These are phyloP conservation scores for Theonella swinhoei DNA, from an alignment of 37 sponge, comb jelly and placozoan genomes.

Conservation along the genomic window DNA sequence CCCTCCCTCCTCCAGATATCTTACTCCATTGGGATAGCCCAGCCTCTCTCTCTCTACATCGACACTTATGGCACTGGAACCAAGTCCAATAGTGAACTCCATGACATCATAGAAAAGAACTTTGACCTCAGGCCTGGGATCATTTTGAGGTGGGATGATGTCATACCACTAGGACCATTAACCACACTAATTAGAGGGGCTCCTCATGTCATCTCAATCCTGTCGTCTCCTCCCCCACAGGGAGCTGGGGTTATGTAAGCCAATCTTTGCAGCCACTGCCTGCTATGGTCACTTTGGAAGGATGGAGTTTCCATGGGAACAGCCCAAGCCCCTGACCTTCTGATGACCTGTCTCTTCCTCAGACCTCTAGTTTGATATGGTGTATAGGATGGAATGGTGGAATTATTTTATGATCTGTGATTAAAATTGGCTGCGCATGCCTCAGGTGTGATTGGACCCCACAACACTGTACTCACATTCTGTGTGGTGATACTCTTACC, in stretches of 20 bases:
- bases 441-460: too few relatives aligned
- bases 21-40: constrained; percentile 93
- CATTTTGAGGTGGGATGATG: constrained; percentile 72
- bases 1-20: constrained; percentile 65
- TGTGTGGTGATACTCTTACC: too few relatives aligned
- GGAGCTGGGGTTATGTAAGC: constrained; percentile 79
- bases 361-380: too few relatives aligned
- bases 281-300: constrained; percentile 99
- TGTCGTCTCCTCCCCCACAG: constrained; percentile 32
- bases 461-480: too few relatives aligned
- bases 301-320: constrained; percentile 91
- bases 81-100: constrained; percentile 73
- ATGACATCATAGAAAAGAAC: constrained; percentile 83
- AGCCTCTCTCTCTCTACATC: constrained; percentile 87
- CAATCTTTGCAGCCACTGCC: constrained; percentile 85
- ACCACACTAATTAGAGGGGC: not conserved
- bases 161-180: not conserved
- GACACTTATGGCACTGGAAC: constrained; percentile 86
- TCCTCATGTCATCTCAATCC: too few relatives aligned
- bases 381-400: constrained; percentile 45
- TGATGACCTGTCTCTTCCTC: too few relatives aligned
- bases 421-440: not conserved
- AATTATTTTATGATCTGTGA: not conserved
- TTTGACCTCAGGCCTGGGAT: constrained; percentile 96
- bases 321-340: too few relatives aligned